These are phyloP conservation scores for Trachemys scripta DNA, from an alignment of 2,113 vertebrate species.

Conservation along the genomic window DNA sequence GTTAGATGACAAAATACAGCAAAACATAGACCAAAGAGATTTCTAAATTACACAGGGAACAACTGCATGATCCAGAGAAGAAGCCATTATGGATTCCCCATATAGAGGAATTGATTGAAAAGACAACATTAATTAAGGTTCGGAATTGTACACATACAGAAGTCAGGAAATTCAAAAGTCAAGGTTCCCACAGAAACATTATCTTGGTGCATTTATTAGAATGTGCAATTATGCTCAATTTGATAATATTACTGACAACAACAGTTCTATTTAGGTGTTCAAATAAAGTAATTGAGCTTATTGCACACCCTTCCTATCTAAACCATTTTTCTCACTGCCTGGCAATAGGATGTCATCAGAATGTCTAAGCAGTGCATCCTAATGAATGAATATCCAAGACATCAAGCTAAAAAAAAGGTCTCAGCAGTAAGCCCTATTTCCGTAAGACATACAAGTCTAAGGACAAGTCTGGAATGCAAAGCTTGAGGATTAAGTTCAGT, in stretches of 20 bases:
- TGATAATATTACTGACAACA: slow-evolving; percentile 6
- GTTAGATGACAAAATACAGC: not conserved
- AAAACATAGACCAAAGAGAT: not conserved
- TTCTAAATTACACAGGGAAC: not conserved
- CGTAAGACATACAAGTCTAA: slow-evolving; percentile 9
- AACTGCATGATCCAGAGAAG: not conserved
- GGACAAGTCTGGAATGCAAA: slow-evolving; percentile 24
- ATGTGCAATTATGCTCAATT: not conserved
- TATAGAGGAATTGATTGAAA: not conserved
- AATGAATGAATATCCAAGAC: slow-evolving; percentile 23
- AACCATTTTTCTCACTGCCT: not conserved
- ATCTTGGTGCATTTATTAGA: not conserved
- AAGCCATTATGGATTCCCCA: not conserved
- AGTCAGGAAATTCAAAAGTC: not conserved
- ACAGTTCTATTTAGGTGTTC: not conserved
- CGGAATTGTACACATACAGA: not conserved
- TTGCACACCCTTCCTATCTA: slow-evolving; percentile 13
- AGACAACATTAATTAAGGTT: not conserved
- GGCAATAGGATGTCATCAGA: slow-evolving; percentile 1
- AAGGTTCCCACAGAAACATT: not conserved
- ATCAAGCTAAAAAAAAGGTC: slow-evolving; percentile 27
- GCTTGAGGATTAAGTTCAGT: not conserved
- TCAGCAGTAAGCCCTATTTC: slow-evolving; percentile 28
- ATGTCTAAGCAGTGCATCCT: slow-evolving; percentile 23
- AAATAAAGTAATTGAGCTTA: slow-evolving; percentile 12